Evolutionary conservation across 2,797 vertebrate species (phyloP).

Genomic region (Anguilla obscura): DNA sequence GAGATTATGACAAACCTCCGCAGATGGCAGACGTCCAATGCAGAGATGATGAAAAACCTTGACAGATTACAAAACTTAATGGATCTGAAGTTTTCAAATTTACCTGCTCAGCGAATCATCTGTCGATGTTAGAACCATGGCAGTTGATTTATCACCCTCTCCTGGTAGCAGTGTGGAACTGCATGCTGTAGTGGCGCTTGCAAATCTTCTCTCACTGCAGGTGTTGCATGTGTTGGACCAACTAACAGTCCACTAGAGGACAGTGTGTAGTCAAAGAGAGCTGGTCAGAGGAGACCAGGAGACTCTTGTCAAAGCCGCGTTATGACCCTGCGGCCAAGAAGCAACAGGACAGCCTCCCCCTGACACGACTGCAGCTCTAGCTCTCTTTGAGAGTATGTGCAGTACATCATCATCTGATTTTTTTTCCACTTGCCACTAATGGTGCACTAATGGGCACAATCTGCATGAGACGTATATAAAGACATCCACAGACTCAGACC

Average conservation of each 20-base stretch:
- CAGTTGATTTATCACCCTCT: slow-evolving; percentile 63
- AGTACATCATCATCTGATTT: neutral
- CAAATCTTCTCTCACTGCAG: neutral
- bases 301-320: neutral
- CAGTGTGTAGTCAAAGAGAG: slow-evolving; percentile 25
- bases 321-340: neutral
- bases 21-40: neutral
- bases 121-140: neutral
- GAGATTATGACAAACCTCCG: neutral
- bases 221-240: neutral
- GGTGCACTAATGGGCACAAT: neutral
- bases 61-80: neutral
- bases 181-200: neutral
- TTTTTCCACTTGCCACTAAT: neutral
- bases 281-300: neutral
- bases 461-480: neutral
- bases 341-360: neutral
- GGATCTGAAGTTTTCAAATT: slow-evolving; percentile 10
- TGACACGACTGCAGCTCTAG: neutral
- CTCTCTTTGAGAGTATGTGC: neutral
- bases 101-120: neutral
- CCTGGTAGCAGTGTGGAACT: slow-evolving; percentile 49
- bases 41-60: neutral
- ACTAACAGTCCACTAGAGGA: slow-evolving; percentile 23
- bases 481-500: neutral